These are phyloP conservation scores for Diadromus collaris DNA, from an alignment of 2,888 invertebrate species.

Conservation along the genomic window DNA sequence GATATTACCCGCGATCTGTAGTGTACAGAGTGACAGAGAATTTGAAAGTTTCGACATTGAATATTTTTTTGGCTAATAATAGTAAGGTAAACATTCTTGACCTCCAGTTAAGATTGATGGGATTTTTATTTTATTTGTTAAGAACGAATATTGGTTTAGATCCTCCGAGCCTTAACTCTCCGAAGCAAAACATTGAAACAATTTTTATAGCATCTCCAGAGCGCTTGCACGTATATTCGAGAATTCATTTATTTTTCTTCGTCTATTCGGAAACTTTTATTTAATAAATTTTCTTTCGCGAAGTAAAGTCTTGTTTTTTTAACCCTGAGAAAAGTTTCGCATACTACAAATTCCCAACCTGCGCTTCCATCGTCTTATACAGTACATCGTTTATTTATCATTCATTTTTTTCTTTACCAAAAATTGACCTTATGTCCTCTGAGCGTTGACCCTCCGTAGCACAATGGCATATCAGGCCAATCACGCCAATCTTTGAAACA, in stretches of 20 bases:
- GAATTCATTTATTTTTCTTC: neutral
- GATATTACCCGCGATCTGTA: conserved; percentile 33
- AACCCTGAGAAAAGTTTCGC: neutral
- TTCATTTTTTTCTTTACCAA: neutral
- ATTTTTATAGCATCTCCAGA: too few species aligned
- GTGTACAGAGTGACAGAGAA: conserved; percentile 38
- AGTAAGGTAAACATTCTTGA: neutral
- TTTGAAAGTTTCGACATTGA: conserved; percentile 35
- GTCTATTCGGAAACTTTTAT: too few species aligned
- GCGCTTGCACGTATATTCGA: neutral
- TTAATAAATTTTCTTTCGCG: neutral
- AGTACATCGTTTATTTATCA: too few species aligned
- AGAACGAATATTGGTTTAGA: neutral
- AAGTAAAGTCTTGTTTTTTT: neutral
- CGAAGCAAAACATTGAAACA: neutral
- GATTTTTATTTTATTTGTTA: neutral
- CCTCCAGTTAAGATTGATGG: neutral
- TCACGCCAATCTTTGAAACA: neutral
- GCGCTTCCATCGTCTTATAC: too few species aligned
- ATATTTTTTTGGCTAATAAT: neutral
- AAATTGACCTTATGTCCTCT: neutral
- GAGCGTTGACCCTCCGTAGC: neutral
- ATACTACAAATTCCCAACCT: neutral
- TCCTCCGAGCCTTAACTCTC: neutral
- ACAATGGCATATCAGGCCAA: neutral